phyloP scores from a whole-genome alignment of 2,113 vertebrate species.

The Accipiter cooperii region DNA sequence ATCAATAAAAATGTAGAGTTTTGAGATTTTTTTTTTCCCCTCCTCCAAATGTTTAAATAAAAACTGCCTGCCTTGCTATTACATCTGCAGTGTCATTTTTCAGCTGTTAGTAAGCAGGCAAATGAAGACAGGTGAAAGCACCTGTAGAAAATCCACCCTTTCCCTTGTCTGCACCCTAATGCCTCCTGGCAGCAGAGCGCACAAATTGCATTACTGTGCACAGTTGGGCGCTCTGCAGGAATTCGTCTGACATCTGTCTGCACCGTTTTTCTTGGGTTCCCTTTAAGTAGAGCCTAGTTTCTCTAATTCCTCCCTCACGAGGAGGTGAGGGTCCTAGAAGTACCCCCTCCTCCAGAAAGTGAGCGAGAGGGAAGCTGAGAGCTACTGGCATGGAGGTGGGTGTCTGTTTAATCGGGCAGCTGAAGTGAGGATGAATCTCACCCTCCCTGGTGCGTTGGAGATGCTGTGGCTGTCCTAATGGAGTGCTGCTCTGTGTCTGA shows the following conservation, averaged over 20 bases:
- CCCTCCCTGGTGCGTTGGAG: background rate
- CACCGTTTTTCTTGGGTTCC: background rate
- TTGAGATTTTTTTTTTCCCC: background rate
- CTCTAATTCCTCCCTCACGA: background rate
- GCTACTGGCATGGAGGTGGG: background rate
- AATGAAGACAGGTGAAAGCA: background rate
- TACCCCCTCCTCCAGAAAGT: background rate
- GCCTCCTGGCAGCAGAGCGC: background rate
- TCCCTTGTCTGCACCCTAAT: background rate
- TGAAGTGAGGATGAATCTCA: background rate
- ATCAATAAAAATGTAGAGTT: background rate
- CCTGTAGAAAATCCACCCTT: background rate
- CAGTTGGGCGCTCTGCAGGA: background rate
- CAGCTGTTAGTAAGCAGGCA: background rate
- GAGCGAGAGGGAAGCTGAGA: background rate
- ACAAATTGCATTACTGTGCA: background rate
- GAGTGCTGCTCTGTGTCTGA: background rate
- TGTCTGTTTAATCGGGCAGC: rapidly evolving
- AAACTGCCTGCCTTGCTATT: background rate
- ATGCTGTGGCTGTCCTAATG: background rate
- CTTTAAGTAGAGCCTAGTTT: background rate
- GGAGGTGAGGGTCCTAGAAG: background rate
- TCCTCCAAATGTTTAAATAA: background rate
- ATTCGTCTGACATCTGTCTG: background rate
- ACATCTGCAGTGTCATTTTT: background rate